Evolutionary conservation across 2,797 vertebrate species (phyloP).

Genomic region (Choloepus didactylus): DNA sequence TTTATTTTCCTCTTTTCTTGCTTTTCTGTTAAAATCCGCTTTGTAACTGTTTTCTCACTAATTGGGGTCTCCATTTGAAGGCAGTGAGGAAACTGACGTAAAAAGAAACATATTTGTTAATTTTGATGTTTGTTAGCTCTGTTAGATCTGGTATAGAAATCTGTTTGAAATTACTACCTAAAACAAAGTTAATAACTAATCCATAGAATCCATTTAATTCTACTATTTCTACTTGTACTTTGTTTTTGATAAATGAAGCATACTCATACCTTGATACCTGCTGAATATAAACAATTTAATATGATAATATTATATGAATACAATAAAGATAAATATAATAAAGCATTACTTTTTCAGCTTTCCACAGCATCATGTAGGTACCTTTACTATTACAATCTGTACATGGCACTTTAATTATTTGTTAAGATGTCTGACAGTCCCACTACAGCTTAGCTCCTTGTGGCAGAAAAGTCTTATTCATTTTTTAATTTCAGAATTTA

Average conservation of each 20-base stretch:
- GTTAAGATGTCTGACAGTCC: background rate
- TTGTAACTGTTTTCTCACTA: constrained; percentile 36
- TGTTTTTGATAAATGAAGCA: background rate
- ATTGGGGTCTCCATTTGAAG: constrained; percentile 8
- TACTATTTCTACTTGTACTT: constrained; percentile 20
- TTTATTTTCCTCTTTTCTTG: background rate
- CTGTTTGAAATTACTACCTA: background rate
- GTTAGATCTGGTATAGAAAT: background rate
- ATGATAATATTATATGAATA: background rate
- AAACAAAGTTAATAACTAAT: constrained; percentile 61
- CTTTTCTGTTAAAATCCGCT: constrained; percentile 26
- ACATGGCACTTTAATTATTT: background rate
- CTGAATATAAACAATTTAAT: background rate
- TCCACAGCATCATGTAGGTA: background rate
- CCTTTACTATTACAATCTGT: background rate
- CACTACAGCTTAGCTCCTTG: background rate
- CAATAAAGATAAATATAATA: background rate
- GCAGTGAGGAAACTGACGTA: constrained; percentile 10
- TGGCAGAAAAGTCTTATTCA: background rate
- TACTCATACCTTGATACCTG: background rate
- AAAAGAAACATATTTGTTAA: constrained; percentile 1
- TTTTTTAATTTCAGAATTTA: background rate
- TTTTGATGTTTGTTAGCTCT: constrained; percentile 30
- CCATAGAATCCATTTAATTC: background rate
- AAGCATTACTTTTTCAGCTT: background rate